These are phyloP conservation scores for Elephantulus edwardii DNA, from an alignment of 2,113 vertebrate genomes.

Conservation along the genomic window DNA sequence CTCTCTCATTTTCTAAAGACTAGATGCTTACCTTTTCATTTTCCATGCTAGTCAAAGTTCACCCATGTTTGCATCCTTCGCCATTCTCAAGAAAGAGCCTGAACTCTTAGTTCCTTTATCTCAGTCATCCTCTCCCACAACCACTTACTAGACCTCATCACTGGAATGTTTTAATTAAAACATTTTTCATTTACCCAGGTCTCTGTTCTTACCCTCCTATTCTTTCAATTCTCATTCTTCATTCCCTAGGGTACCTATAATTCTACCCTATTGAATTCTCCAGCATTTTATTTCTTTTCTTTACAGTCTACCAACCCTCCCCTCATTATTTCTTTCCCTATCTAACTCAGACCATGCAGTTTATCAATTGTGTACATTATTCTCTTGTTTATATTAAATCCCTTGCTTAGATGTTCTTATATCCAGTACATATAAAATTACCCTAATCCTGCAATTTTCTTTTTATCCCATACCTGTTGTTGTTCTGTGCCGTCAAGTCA, in stretches of 20 bases:
- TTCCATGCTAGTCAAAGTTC: background rate
- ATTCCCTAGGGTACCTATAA: background rate
- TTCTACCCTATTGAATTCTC: background rate
- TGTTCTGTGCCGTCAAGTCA: no score
- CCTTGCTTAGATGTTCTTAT: conserved; percentile 18
- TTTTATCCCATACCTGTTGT: background rate
- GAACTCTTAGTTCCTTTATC: background rate
- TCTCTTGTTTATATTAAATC: background rate
- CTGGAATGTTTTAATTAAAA: conserved; percentile 25
- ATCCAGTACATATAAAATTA: background rate
- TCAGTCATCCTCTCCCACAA: background rate
- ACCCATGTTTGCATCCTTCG: background rate
- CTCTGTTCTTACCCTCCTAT: background rate
- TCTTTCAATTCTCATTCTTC: background rate
- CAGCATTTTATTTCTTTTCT: conserved; percentile 5
- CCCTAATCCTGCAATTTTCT: background rate
- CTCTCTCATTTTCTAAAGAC: background rate
- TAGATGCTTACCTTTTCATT: background rate
- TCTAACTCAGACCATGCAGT: background rate
- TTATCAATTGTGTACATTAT: background rate
- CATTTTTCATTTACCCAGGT: background rate
- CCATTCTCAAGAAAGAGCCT: background rate
- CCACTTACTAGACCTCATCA: background rate
- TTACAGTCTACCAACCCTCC: background rate
- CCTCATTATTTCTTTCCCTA: background rate